Conservation (phyloP, 2,888 invertebrate species). For the Melanotus villosus region DNA sequence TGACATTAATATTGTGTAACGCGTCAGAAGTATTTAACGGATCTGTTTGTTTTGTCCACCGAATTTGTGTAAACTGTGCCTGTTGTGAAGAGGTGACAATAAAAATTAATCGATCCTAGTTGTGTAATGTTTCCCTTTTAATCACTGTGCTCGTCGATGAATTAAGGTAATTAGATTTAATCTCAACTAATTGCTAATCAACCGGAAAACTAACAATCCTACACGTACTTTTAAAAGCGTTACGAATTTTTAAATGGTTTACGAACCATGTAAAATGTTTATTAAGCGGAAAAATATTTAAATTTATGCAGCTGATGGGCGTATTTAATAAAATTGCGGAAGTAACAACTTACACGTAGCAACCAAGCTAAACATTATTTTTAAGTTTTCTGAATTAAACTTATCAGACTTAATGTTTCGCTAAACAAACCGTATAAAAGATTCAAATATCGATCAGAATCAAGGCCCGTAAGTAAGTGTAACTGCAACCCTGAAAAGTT, state of each 20-base stretch:
- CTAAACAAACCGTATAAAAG: too few species aligned
- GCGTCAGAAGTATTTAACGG: background rate
- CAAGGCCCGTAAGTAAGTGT: too few species aligned
- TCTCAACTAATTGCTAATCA: background rate
- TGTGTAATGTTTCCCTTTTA: conserved; percentile 8
- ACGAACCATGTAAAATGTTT: background rate
- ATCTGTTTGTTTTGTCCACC: background rate
- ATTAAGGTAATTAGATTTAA: conserved; percentile 7
- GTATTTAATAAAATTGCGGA: background rate
- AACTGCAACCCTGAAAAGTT: background rate
- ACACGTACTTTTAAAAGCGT: background rate
- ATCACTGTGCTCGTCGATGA: background rate
- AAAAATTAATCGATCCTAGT: conserved; percentile 5
- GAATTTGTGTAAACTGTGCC: background rate
- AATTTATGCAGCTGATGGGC: background rate
- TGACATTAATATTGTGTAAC: background rate
- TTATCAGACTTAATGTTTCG: too few species aligned
- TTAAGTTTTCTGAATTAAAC: background rate
- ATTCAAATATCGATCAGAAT: too few species aligned
- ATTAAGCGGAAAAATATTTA: background rate
- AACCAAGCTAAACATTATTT: conserved; percentile 1
- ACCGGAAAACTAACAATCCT: background rate
- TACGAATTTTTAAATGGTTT: background rate
- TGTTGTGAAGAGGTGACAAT: background rate
- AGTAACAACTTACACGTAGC: background rate